Evolutionary conservation across 2,113 vertebrate species (phyloP), one percentile per base, ranked within the genome.

Genomic region (Spizaetus ornatus): DNA sequence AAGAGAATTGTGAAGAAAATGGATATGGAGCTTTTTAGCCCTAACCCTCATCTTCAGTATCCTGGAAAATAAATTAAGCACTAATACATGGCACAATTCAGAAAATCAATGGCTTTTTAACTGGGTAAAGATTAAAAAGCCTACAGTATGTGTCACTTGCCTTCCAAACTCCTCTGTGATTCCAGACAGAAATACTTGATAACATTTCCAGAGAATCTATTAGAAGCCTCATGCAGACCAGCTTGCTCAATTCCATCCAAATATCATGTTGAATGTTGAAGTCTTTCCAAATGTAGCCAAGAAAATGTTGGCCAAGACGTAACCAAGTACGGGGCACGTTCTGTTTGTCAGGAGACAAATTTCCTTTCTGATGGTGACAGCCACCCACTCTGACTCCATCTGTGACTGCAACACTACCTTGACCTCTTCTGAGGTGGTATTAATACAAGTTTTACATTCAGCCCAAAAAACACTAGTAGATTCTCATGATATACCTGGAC

Each of bases 1-100:
- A 87, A 93, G 16, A 76, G 48, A 93, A 92, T 9, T 93, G 69
- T 58, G 34, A 91, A 84, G 84, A 93, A 95, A 94, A 91, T 42
- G 14, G 73, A 72, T 43, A 86, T 21, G 31, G 13, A 95, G 48
- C 14, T 81, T 94, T 90, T 84, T 42, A 42, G 50, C 40, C 36
- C 67, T 91, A 84, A 73, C 25, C 25, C 10, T 84, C n/a, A 67
- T 82, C 77, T 78, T 67, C 59, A 45, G 42, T 45, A 86, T 67
- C 65, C 32, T 52, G 47, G 59, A 93, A 93, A 93, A 86, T 67
- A 86, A 90, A 92, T 90, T 78, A 95, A 82, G 29, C 73, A 47
- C 34, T 67, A 82, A 78, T 73, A 90, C 27, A 50, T 36, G 42
- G 47, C 42, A 58, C 59, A 72, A 42, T 29, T 73, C 71, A 82